These are phyloP conservation scores for Anthonomus grandis DNA, from an alignment of 1,140 invertebrate genomes.

Conservation along the genomic window DNA sequence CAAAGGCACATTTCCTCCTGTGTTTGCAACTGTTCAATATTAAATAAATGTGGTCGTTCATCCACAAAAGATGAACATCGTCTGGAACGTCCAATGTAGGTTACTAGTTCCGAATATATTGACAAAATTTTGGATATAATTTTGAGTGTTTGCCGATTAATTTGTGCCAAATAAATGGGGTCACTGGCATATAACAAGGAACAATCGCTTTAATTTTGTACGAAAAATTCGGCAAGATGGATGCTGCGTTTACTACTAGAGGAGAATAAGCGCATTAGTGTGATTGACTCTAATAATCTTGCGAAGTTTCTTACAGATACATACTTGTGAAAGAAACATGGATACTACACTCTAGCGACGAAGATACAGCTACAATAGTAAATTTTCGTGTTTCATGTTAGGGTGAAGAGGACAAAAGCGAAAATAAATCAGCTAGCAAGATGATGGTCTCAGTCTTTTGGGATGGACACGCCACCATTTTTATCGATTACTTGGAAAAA, in stretches of 20 bases:
- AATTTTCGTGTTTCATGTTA: too few species aligned
- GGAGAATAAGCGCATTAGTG: not conserved
- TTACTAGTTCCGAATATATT: constrained; percentile 26
- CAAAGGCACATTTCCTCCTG: constrained; percentile 14
- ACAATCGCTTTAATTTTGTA: not conserved
- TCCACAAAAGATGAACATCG: constrained; percentile 31
- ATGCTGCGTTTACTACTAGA: not conserved
- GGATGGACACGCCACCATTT: not conserved
- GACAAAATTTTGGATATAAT: constrained; percentile 29
- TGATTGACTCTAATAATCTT: too few species aligned
- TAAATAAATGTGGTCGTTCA: constrained; percentile 32
- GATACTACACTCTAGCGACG: too few species aligned
- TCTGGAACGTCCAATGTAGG: constrained; percentile 26
- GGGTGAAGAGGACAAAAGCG: too few species aligned
- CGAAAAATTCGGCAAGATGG: not conserved
- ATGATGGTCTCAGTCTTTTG: too few species aligned
- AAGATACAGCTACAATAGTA: too few species aligned
- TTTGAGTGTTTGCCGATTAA: constrained; percentile 9
- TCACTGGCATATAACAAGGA: not conserved
- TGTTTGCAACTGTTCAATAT: constrained; percentile 21
- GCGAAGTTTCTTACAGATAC: too few species aligned
- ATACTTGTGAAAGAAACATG: too few species aligned
- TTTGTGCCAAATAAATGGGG: not conserved
- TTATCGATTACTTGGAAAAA: constrained; percentile 1
- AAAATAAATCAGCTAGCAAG: too few species aligned